Evolutionary conservation across 2,888 invertebrate species (phyloP).

Genomic region (Labia minor): DNA sequence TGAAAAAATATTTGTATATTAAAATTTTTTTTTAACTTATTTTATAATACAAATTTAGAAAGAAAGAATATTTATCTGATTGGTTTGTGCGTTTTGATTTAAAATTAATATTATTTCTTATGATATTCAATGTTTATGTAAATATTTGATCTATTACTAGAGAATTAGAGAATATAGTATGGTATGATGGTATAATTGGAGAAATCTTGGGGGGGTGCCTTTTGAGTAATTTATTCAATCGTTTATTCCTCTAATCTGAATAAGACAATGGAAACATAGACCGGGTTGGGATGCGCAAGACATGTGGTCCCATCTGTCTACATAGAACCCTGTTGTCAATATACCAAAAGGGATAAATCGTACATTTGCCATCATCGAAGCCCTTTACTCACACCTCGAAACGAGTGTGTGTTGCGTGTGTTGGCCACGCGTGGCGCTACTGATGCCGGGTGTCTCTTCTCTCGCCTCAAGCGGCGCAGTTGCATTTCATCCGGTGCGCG

Average conservation of each 20-base stretch:
- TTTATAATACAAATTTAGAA: no score
- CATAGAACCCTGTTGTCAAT: neutral
- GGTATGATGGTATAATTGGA: no score
- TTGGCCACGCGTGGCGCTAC: neutral
- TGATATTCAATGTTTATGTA: no score
- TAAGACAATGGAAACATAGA: neutral
- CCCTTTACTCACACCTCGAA: neutral
- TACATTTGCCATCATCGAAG: neutral
- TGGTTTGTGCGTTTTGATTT: no score
- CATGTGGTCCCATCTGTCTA: neutral
- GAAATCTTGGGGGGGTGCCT: no score
- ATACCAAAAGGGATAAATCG: neutral
- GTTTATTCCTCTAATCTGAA: neutral
- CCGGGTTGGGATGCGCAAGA: neutral
- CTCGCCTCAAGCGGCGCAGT: neutral
- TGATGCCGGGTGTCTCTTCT: neutral
- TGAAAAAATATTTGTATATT: no score
- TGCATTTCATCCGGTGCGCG: slow-evolving; percentile 13
- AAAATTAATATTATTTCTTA: no score
- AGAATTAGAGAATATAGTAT: no score
- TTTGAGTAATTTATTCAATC: no score
- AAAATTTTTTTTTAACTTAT: no score
- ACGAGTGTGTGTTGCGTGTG: neutral
- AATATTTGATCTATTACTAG: no score
- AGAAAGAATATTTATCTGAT: no score